Conservation (phyloP, 2,888 invertebrate genomes). For the Lycocerus yunnanus region DNA sequence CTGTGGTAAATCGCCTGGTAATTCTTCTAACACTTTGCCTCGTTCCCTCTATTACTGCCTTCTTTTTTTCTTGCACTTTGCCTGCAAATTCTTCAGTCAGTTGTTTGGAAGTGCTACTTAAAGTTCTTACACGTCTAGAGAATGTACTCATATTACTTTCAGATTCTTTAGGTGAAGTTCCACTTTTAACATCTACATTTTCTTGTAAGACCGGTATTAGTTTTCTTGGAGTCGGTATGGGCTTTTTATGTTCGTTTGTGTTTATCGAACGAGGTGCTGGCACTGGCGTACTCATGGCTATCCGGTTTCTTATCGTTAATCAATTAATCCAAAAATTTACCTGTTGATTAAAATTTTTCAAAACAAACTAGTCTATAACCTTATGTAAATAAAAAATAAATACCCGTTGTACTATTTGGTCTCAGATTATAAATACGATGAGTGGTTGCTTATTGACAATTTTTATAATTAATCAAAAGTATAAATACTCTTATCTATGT, state of each 20-base stretch:
- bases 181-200: slow-evolving; percentile 13
- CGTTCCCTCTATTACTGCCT: slow-evolving; percentile 68
- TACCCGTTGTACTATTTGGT: not conserved
- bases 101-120: slow-evolving; percentile 63
- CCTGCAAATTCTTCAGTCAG: slow-evolving; percentile 61
- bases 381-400: not conserved
- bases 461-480: not conserved
- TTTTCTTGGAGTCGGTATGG: slow-evolving; percentile 62
- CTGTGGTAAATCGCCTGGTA: slow-evolving; percentile 46
- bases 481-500: not conserved
- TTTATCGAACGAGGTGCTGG: slow-evolving; percentile 43
- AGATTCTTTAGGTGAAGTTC: slow-evolving; percentile 5
- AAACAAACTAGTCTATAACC: not conserved
- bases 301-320: not conserved
- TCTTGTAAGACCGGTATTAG: slow-evolving; percentile 48
- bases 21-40: slow-evolving; percentile 56
- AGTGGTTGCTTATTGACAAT: not conserved
- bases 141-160: slow-evolving; percentile 45
- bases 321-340: not conserved
- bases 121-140: slow-evolving; percentile 56
- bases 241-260: slow-evolving; percentile 54
- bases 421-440: not conserved
- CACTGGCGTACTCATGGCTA: slow-evolving; percentile 43
- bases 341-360: not conserved
- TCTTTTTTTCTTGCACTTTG: slow-evolving; percentile 61